phyloP scores from a whole-genome alignment of 2,113 vertebrate genomes.

The Nyctereutes procyonoides region DNA sequence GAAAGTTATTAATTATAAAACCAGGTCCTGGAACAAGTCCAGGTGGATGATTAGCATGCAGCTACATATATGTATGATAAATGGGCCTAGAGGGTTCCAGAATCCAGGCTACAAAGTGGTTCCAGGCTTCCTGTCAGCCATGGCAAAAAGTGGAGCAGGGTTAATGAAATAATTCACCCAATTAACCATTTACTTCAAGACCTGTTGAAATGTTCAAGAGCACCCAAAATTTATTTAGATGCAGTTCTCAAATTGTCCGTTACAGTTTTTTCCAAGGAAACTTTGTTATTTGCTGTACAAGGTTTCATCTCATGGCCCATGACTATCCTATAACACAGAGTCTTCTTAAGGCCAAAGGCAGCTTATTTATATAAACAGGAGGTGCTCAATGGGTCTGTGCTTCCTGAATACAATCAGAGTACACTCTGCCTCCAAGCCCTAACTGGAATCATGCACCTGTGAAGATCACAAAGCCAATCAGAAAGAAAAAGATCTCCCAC shows the following conservation, averaged over 20 bases:
- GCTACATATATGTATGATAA: neutral
- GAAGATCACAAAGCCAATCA: constrained; percentile 39
- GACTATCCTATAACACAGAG: neutral
- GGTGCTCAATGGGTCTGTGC: neutral
- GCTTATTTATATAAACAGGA: constrained; percentile 57
- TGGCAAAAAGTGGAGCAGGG: constrained; percentile 22
- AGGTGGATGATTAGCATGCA: neutral
- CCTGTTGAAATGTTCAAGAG: neutral
- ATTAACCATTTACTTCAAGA: constrained; percentile 43
- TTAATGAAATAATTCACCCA: constrained; percentile 12
- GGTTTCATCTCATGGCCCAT: neutral
- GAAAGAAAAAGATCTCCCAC: constrained; percentile 44
- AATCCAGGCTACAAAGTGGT: neutral
- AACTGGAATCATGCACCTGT: constrained; percentile 33
- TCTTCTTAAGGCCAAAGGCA: constrained; percentile 17
- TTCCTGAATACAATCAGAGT: constrained; percentile 45
- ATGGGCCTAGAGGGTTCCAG: neutral
- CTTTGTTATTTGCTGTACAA: constrained; percentile 1
- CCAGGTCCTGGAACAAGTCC: neutral
- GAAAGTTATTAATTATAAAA: constrained; percentile 13
- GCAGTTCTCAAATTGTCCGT: neutral
- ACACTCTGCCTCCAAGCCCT: constrained; percentile 2
- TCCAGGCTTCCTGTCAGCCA: constrained; percentile 6
- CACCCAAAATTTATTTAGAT: constrained; percentile 24
- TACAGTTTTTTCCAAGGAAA: constrained; percentile 35